phyloP scores from a whole-genome alignment of 2,888 invertebrate genomes.

The Orchesella flavescens region DNA sequence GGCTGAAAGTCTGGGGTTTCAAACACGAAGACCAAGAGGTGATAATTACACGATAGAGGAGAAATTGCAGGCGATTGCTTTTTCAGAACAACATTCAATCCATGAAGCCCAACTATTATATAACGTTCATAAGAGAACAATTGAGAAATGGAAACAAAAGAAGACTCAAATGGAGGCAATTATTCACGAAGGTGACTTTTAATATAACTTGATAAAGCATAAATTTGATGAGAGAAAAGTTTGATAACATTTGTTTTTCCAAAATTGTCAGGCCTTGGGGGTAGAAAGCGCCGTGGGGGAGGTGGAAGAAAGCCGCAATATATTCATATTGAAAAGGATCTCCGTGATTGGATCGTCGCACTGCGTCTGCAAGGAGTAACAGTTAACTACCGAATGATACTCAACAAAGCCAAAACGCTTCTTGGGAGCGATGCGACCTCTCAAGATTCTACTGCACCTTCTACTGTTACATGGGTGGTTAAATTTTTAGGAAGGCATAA shows the following conservation, averaged over 20 bases:
- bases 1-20: slow-evolving; percentile 18
- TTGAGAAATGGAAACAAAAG: slow-evolving; percentile 52
- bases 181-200: slow-evolving; percentile 6
- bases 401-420: slow-evolving; percentile 25
- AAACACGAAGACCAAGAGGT: slow-evolving; percentile 26
- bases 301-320: slow-evolving; percentile 36
- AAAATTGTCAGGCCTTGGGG: slow-evolving; percentile 32
- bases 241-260: too few relatives aligned
- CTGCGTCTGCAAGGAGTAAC: slow-evolving; percentile 14
- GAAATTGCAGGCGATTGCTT: slow-evolving; percentile 47
- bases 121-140: slow-evolving; percentile 50
- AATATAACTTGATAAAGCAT: not conserved
- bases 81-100: slow-evolving; percentile 30
- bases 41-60: slow-evolving; percentile 44
- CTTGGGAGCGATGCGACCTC: not conserved
- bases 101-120: slow-evolving; percentile 46
- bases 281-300: not conserved
- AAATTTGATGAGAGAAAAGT: too few relatives aligned
- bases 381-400: slow-evolving; percentile 36
- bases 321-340: slow-evolving; percentile 25
- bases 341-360: slow-evolving; percentile 40
- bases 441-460: not conserved
- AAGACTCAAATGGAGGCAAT: slow-evolving; percentile 29
- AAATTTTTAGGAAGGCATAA: slow-evolving; percentile 36
- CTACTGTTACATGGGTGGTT: slow-evolving; percentile 18